Evolutionary conservation across 2,797 vertebrate species (phyloP).

Genomic region (Lates japonicus): DNA sequence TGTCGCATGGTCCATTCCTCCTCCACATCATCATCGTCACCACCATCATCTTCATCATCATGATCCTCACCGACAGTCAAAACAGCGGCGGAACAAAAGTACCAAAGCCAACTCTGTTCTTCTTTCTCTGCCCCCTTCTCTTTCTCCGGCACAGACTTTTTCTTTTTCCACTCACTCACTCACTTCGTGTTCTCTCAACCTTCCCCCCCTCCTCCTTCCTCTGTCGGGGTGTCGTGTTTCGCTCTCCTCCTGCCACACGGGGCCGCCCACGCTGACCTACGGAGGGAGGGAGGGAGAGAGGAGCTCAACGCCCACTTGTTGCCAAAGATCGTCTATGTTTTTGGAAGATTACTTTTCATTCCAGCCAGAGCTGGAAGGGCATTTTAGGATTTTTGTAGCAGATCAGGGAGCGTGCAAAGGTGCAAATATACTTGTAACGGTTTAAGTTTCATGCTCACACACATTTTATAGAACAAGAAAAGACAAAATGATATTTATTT

Average conservation of each 20-base stretch:
- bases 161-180: slow-evolving; percentile 85
- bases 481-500: neutral
- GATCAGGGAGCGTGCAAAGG: neutral
- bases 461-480: neutral
- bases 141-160: slow-evolving; percentile 82
- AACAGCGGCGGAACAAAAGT: slow-evolving; percentile 65
- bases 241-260: slow-evolving; percentile 87
- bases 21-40: slow-evolving; percentile 67
- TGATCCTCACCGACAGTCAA: slow-evolving; percentile 36
- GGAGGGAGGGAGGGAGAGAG: slow-evolving; percentile 73
- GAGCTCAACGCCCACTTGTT: slow-evolving; percentile 83
- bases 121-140: slow-evolving; percentile 68
- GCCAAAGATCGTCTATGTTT: slow-evolving; percentile 78
- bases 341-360: slow-evolving; percentile 6
- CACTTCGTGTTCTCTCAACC: slow-evolving; percentile 71
- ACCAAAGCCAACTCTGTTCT: slow-evolving; percentile 55
- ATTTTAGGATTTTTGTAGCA: neutral
- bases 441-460: neutral
- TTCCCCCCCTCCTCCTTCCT: slow-evolving; percentile 57
- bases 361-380: neutral
- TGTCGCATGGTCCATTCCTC: slow-evolving; percentile 77
- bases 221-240: slow-evolving; percentile 88
- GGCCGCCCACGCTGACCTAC: slow-evolving; percentile 88
- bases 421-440: neutral
- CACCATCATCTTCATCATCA: slow-evolving; percentile 55